Base-by-base conservation (phyloP, 2,797 vertebrate genomes). In the Phrynocephalus vlangalii region DNA sequence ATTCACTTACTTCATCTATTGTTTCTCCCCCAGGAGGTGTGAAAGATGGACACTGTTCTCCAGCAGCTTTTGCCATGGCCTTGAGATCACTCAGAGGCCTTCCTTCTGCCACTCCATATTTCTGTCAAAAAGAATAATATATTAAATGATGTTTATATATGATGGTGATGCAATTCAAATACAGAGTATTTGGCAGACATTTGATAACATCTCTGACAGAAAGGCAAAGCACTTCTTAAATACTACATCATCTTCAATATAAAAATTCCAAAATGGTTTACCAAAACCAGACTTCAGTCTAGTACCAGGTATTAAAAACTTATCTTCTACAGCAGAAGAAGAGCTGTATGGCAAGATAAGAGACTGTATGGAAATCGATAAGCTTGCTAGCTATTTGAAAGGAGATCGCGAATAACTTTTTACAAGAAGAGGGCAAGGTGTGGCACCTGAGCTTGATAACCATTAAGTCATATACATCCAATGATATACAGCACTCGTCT, bases 21-120 rank as follows among this genome's bases (percentile, higher is more conserved):
- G 98, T 99, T 96, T 99, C 98, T 93, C 98, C 99, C 90, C 98
- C 98, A 0, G 98, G 97, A 0, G 99, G 98, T 0, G 99, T 99
- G 92, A 97, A 99, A 28, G 96, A 96, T 8, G 97, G 97, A 84
- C 97, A 98, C 0, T 98, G 97, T 88, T 98, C 96, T 22, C 98
- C 98, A 0, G 97, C 97, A 38, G 97, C 97, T 28, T 97, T 98
- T 77, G 99, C 99, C 98, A 99, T 98, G 77, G 97, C 97, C 95
- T 97, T 98, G 56, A 99, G 92, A 56, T 98, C 96, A 38, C 97
- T 96, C 90, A 98, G 96, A 1, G 97, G 97, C 52, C 92, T 97
- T 52, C 98, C 98, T 95, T 99, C 99, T 2, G 97, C 98, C 8
- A 98, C 79, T 2, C 99, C 99, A 0, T 99, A 99, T 79, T 98